Evolutionary conservation across 2,113 vertebrate species (phyloP).

Genomic region (Eudyptes chrysolophus): DNA sequence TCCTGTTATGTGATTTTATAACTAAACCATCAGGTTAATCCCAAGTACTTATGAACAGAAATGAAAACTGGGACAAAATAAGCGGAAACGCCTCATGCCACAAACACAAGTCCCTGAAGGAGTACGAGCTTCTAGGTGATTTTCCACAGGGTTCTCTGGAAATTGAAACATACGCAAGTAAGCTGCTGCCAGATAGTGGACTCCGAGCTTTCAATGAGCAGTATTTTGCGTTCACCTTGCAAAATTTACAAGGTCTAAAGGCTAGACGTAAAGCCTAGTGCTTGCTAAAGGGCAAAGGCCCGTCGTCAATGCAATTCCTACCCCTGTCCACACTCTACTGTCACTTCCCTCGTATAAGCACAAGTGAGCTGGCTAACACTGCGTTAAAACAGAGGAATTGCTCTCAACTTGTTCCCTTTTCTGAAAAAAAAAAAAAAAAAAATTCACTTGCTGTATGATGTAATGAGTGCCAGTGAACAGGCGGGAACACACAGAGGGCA

Average conservation of each 20-base stretch:
- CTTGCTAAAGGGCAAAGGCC: not conserved
- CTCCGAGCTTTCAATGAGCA: not conserved
- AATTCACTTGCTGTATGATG: not conserved
- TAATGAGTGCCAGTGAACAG: not conserved
- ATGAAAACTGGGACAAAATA: constrained; percentile 6
- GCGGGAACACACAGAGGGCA: not conserved
- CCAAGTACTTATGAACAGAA: not conserved
- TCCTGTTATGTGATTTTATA: constrained; percentile 35
- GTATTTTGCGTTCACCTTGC: not conserved
- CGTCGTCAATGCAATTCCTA: not conserved
- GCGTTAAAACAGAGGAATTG: not conserved
- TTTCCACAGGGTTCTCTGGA: not conserved
- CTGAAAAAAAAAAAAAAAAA: too few relatives aligned
- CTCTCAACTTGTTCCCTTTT: not conserved
- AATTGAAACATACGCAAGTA: not conserved
- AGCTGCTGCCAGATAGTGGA: not conserved
- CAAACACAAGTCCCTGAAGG: not conserved
- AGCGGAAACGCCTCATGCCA: not conserved
- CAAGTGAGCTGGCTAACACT: not conserved
- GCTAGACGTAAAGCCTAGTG: not conserved
- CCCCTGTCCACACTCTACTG: not conserved
- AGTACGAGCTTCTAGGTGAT: not conserved
- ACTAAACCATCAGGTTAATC: constrained; percentile 40
- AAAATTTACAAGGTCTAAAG: not conserved
- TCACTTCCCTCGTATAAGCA: too few relatives aligned